Conservation (phyloP, 2,888 invertebrate species). For the Callosobruchus maculatus region DNA sequence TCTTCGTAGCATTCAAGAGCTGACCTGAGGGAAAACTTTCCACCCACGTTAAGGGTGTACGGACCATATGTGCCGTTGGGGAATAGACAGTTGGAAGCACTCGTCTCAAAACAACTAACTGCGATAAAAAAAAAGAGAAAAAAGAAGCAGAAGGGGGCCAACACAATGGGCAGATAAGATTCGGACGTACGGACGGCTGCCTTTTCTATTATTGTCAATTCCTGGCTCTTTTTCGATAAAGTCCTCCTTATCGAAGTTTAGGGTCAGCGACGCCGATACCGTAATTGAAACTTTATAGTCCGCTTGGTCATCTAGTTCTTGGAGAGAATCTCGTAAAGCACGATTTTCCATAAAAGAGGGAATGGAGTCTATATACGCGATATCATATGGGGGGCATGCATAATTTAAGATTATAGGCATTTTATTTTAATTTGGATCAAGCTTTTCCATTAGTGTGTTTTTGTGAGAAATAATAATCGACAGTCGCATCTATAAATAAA, state of each 20-base stretch:
- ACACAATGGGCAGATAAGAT: not conserved
- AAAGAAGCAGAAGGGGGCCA: not conserved
- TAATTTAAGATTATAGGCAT: too few relatives aligned
- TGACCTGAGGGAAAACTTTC: not conserved
- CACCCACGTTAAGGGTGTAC: not conserved
- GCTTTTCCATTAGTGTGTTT: too few relatives aligned
- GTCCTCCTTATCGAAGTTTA: conserved; percentile 37
- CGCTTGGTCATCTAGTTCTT: not conserved
- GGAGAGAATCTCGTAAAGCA: not conserved
- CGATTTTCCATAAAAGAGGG: not conserved
- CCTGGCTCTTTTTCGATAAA: conserved; percentile 10
- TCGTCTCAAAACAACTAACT: not conserved
- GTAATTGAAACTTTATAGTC: not conserved
- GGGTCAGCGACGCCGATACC: not conserved
- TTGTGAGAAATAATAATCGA: too few relatives aligned
- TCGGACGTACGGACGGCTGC: conserved; percentile 6
- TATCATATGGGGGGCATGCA: too few relatives aligned
- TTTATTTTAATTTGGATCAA: too few relatives aligned
- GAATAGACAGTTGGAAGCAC: not conserved
- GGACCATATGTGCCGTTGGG: not conserved
- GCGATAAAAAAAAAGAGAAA: not conserved
- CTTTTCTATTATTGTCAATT: conserved; percentile 14
- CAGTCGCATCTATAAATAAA: too few relatives aligned
- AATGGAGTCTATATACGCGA: not conserved
- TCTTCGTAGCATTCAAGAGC: not conserved